These are phyloP conservation scores for Eristalis tenax DNA, from an alignment of 2,888 invertebrate genomes.

Conservation along the genomic window DNA sequence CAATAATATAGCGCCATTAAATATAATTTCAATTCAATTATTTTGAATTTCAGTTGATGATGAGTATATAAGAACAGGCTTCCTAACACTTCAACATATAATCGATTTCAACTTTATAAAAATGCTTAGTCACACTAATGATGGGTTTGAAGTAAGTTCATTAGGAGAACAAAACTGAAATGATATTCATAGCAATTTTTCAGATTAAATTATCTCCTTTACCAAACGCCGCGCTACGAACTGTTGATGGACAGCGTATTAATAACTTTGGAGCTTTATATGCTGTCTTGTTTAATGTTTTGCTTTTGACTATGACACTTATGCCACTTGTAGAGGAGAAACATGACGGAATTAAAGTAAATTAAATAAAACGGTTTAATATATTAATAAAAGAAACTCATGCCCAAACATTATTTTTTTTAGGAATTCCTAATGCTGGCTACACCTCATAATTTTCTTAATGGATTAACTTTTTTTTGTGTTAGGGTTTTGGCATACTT, in stretches of 20 bases:
- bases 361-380: background rate
- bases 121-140: slow-evolving; percentile 62
- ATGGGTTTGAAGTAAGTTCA: slow-evolving; percentile 64
- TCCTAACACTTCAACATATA: slow-evolving; percentile 84
- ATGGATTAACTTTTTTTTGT: slow-evolving; percentile 79
- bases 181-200: background rate
- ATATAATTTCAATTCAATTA: too few relatives aligned
- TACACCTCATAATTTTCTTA: slow-evolving; percentile 78
- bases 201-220: slow-evolving; percentile 75
- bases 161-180: background rate
- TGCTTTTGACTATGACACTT: slow-evolving; percentile 80
- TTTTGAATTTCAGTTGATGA: slow-evolving; percentile 80
- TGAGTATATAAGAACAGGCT: slow-evolving; percentile 81
- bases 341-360: slow-evolving; percentile 83
- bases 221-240: slow-evolving; percentile 74
- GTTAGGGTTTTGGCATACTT: slow-evolving; percentile 76
- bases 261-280: slow-evolving; percentile 76
- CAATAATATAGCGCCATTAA: too few relatives aligned
- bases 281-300: slow-evolving; percentile 75
- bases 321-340: slow-evolving; percentile 84
- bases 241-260: slow-evolving; percentile 74
- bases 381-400: background rate
- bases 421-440: slow-evolving; percentile 78
- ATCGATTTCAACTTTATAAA: slow-evolving; percentile 84
- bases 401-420: background rate